These are phyloP conservation scores for Leptopilina myrica DNA, from an alignment of 2,888 invertebrate species.

Conservation along the genomic window DNA sequence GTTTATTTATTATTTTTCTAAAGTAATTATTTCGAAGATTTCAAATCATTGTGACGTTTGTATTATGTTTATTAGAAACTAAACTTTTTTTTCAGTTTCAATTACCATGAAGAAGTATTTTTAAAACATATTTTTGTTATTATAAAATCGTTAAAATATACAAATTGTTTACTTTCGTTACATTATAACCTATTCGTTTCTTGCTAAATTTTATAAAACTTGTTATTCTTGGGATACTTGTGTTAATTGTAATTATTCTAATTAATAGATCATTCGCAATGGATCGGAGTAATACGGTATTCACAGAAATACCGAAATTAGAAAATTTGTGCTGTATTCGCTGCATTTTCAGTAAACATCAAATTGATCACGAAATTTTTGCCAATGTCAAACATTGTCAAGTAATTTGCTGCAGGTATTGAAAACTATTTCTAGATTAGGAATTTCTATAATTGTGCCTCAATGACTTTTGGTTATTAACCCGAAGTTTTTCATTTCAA, in stretches of 20 bases:
- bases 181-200: too few relatives aligned
- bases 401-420: constrained; percentile 30
- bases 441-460: not conserved
- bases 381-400: constrained; percentile 20
- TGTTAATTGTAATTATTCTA: not conserved
- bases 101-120: not conserved
- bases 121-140: not conserved
- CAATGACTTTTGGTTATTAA: not conserved
- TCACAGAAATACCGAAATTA: not conserved
- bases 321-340: constrained; percentile 14
- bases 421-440: not conserved
- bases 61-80: too few relatives aligned
- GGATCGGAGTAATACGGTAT: not conserved
- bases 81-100: too few relatives aligned
- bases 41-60: not conserved
- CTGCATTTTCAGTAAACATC: constrained; percentile 6
- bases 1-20: not conserved
- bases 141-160: not conserved
- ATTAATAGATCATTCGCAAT: constrained; percentile 1
- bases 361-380: constrained; percentile 14
- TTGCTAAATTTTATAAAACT: too few relatives aligned
- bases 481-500: not conserved
- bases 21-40: not conserved
- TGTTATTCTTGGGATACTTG: too few relatives aligned
- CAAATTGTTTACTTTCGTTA: too few relatives aligned